These are phyloP conservation scores for Climacteris rufus DNA, from an alignment of 2,113 vertebrate genomes.

Conservation along the genomic window DNA sequence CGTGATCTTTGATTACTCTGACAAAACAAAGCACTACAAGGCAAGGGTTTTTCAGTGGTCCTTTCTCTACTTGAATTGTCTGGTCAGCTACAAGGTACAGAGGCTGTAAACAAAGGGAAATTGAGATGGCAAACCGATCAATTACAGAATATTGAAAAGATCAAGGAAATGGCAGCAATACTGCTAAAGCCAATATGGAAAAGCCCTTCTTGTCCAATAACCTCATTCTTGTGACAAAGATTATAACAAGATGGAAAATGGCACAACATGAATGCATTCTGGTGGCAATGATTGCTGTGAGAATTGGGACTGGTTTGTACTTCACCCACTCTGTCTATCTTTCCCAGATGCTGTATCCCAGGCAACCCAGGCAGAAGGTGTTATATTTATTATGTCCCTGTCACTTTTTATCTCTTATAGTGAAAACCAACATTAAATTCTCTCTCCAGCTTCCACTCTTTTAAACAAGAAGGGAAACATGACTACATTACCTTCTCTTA, in stretches of 20 bases:
- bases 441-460: neutral
- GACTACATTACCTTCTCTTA: neutral
- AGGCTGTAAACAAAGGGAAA: conserved; percentile 13
- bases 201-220: neutral
- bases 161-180: neutral
- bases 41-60: neutral
- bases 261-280: conserved; percentile 9
- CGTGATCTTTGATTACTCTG: neutral
- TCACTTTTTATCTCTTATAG: conserved; percentile 6
- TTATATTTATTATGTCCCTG: neutral
- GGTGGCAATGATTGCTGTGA: conserved; percentile 26
- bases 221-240: neutral
- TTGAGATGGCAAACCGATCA: neutral
- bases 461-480: neutral
- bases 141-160: conserved; percentile 29
- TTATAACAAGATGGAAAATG: conserved; percentile 41
- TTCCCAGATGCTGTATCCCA: conserved; percentile 21
- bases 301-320: conserved; percentile 34
- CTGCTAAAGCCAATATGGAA: neutral
- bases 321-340: neutral
- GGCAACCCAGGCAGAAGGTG: conserved; percentile 12
- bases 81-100: neutral
- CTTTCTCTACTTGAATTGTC: neutral
- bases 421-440: neutral
- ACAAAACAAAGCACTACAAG: neutral